Base-by-base conservation (phyloP, 1,140 invertebrate genomes). In the Zaprionus camerounensis region DNA sequence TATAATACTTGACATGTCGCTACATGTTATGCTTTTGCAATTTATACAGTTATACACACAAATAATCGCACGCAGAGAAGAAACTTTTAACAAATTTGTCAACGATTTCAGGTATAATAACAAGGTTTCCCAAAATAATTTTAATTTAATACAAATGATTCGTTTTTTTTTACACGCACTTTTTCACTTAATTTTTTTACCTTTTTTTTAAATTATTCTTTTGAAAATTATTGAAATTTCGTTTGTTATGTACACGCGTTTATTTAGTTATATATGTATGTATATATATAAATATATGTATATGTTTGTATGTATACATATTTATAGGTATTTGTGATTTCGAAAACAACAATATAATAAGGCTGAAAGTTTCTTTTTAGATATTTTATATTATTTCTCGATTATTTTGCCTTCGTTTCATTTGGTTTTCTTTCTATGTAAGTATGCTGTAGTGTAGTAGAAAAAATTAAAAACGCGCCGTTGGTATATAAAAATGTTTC, bases 401-500 rank as follows among this genome's bases (percentile, higher is more conserved):
- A 41, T 70, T 62, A 67, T 62, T 69, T 70, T 26, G n/a, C 41
- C 62, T 55, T 53, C 62, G 51, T 66, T 75, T 68, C 46, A 26
- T 53, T 46, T 70, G 64, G 55, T 70, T 76, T 79, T 55, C 72
- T 46, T 55, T 62, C 73, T 70, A 55, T 67, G 62, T 83, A 68
- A 65, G 63, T 77, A 58, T 72, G 73, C 69, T 81, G 44, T 72
- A 85, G 79, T 85, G 81, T 91, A 90, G 81, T 91, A 90, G 86
- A 91, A 90, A 80, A 87, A 90, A 85, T 91, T 80, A 91, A 90
- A 90, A 90, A 82, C 86, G 85, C 86, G 85, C 86, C 85, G 86
- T 90, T 90, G 86, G 85, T 88, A 85, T 88, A 85, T 85, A 88
- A 90, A 88, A 88, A 82, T 91, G 75, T 90, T 73, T 88, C 41